A percentile compares a stretch with the other conserved stretches of the same genome.
Evolutionary conservation across 2,113 vertebrate genomes (phyloP).

Genomic region (Bothrops jararaca): DNA sequence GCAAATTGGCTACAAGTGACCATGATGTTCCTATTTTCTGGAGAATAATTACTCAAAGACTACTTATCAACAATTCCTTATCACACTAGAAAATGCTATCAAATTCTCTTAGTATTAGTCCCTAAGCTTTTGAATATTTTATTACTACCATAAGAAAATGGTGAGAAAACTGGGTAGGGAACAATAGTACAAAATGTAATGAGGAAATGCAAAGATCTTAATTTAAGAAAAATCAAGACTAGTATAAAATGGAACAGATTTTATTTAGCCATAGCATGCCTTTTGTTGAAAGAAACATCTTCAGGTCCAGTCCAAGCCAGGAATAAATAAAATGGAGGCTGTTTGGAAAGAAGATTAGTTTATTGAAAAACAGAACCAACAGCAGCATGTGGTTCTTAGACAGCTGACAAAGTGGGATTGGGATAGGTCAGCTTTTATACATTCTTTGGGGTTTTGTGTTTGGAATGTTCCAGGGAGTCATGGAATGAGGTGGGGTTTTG

Average conservation of each 20-base stretch:
- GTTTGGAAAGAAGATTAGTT: no score
- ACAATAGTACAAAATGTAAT: neutral
- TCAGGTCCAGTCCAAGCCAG: no score
- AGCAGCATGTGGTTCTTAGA: no score
- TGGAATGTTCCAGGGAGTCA: no score
- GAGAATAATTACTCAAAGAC: neutral
- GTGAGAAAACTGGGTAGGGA: neutral
- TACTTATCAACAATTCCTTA: neutral
- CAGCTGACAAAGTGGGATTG: no score
- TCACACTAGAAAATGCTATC: neutral
- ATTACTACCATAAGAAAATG: neutral
- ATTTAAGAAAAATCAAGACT: neutral
- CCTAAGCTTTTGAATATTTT: neutral
- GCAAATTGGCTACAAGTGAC: neutral
- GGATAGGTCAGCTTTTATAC: no score
- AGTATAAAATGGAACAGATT: neutral
- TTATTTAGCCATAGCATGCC: neutral
- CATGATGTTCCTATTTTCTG: neutral
- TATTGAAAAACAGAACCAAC: no score
- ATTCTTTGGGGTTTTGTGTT: no score
- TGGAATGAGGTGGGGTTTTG: no score
- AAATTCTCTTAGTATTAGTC: neutral
- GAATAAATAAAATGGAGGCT: no score
- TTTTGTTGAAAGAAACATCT: no score
- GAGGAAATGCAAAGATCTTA: neutral